phyloP scores from a whole-genome alignment of 1,140 invertebrate species.

The Drosophila bocqueti region DNA sequence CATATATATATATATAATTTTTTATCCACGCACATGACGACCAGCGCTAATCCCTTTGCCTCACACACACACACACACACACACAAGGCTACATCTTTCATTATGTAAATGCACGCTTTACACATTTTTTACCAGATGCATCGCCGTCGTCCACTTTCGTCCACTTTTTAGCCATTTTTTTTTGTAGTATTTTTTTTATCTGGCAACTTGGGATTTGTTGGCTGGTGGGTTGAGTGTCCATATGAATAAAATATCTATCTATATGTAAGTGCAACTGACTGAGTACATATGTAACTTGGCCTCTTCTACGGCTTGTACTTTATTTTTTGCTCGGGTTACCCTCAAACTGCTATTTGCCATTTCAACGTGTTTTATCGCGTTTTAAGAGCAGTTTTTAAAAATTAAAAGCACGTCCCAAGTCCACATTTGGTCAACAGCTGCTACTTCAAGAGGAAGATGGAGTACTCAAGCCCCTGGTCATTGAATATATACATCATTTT shows the following conservation, averaged over 20 bases:
- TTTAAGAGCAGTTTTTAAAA: conserved; percentile 84
- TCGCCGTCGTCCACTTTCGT: conserved; percentile 32
- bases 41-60: conserved; percentile 75
- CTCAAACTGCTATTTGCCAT: conserved; percentile 59
- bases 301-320: conserved; percentile 16
- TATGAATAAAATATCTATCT: conserved; percentile 52
- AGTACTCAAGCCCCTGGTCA: background rate
- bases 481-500: background rate
- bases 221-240: conserved; percentile 38
- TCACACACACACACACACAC: conserved; percentile 45
- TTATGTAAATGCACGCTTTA: conserved; percentile 85
- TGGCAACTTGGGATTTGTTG: conserved; percentile 63
- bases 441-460: conserved; percentile 20
- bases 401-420: conserved; percentile 84
- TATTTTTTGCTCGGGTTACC: conserved; percentile 13
- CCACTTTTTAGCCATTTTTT: conserved; percentile 29
- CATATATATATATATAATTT: background rate
- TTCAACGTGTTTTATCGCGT: conserved; percentile 81
- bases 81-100: conserved; percentile 78
- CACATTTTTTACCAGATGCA: conserved; percentile 49
- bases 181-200: conserved; percentile 36
- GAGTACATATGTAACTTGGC: conserved; percentile 30
- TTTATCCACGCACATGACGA: conserved; percentile 70
- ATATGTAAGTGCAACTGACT: conserved; percentile 16
- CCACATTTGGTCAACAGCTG: conserved; percentile 81